Conservation (phyloP, 2,113 vertebrate species). For the Nannospalax galili region DNA sequence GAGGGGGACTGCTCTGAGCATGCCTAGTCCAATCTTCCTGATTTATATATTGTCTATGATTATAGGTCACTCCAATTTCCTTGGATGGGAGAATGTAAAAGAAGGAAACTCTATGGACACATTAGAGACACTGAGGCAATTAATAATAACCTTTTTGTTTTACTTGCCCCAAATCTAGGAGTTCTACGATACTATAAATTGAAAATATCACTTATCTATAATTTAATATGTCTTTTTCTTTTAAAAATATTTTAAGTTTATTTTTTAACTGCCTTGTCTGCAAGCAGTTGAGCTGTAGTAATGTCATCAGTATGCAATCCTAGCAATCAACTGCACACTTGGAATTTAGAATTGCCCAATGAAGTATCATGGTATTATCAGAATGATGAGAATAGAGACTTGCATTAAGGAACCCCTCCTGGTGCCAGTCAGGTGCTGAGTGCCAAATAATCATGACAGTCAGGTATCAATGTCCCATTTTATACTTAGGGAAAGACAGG, state of each 20-base stretch:
- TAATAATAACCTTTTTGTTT: no score
- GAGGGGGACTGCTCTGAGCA: background rate
- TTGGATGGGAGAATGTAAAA: background rate
- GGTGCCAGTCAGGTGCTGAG: background rate
- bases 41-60: background rate
- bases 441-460: background rate
- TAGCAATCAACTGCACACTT: background rate
- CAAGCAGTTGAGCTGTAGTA: background rate
- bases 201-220: no score
- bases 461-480: constrained; percentile 17
- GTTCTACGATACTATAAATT: no score
- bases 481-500: constrained; percentile 28
- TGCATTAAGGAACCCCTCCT: background rate
- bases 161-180: no score
- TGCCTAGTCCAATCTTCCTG: background rate
- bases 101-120: background rate
- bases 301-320: background rate
- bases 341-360: background rate
- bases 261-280: background rate
- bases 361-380: background rate
- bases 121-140: background rate
- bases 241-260: no score
- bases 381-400: background rate
- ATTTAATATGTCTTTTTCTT: no score
- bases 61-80: background rate